Evolutionary conservation across 2,888 invertebrate species (phyloP).

Genomic region (Andrena trimmerana): DNA sequence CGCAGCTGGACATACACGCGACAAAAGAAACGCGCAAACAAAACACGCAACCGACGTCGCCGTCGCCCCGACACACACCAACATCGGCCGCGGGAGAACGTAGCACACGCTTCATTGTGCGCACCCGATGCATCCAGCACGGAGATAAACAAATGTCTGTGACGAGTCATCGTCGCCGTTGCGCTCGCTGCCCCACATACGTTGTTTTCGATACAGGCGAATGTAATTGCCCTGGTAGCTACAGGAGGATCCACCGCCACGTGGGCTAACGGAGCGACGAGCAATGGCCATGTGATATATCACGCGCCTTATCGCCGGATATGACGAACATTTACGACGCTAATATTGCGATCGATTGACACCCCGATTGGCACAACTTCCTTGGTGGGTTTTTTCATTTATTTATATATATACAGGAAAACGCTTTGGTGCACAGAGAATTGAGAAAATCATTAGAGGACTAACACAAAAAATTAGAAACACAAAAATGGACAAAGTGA

Average conservation of each 20-base stretch:
- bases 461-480: too few species aligned
- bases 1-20: slow-evolving; percentile 80
- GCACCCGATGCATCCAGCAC: slow-evolving; percentile 33
- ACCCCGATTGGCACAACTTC: not conserved
- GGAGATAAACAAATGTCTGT: slow-evolving; percentile 61
- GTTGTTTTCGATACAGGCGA: slow-evolving; percentile 23
- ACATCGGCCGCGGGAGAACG: slow-evolving; percentile 23
- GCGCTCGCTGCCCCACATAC: slow-evolving; percentile 11
- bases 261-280: slow-evolving; percentile 28
- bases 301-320: not conserved
- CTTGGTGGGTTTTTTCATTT: not conserved
- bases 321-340: not conserved
- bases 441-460: too few species aligned
- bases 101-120: slow-evolving; percentile 49
- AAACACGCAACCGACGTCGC: slow-evolving; percentile 71
- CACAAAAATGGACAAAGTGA: too few species aligned
- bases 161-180: not conserved
- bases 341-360: slow-evolving; percentile 21
- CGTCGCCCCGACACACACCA: slow-evolving; percentile 22
- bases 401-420: too few species aligned
- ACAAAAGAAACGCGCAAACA: slow-evolving; percentile 79
- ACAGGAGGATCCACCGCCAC: slow-evolving; percentile 17
- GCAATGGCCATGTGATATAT: slow-evolving; percentile 22
- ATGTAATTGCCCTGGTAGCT: slow-evolving; percentile 14
- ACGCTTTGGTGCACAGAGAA: too few species aligned